Evolutionary conservation across 2,888 invertebrate species (phyloP), one percentile per base, ranked within the genome.

Genomic region (Netelia inedita): DNA sequence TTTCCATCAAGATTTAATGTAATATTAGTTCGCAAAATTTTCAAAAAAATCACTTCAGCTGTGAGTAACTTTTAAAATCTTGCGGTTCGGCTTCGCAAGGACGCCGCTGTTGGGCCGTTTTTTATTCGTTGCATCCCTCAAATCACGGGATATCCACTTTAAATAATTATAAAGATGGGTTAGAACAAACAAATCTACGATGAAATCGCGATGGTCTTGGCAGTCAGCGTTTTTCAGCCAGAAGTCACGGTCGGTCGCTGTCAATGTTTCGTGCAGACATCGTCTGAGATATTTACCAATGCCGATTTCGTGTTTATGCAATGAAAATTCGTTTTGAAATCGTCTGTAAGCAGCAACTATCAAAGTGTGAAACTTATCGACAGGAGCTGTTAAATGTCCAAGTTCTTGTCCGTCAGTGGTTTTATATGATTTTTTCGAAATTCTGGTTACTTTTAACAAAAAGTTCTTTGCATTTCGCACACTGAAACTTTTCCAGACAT

Each of bases 161-260:
- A 41, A 41, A 21, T 41, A 19, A 35, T 68, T 59, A 19, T 57
- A 76, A 23, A 76, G 21, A 23, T 76, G 55, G 0, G 50, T 66
- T 41, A 16, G 76, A n/a, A 59, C 59, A 46, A 66, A 59, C 11
- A 76, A n/a, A 19, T 59, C 2, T 10, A 68, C n/a, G 21, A 76
- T 50, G n/a, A 6, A 76, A 1, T 50, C 46, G 21, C 35, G 55
- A 53, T 65, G 61, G 5, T 65, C 11, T 9, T 16, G 1, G 59
- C 66, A 66, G n/a, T 55, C n/a, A n/a, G n/a, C n/a, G n/a, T n/a
- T n/a, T n/a, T n/a, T n/a, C n/a, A n/a, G n/a, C n/a, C n/a, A n/a
- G n/a, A n/a, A n/a, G n/a, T n/a, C 43, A 8, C n/a, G 14, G 72
- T 72, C 9, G 1, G 19, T 55, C 5, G 14, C 10, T 11, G n/a